Base-by-base conservation (phyloP, 2,797 vertebrate species). In the Novumbra hubbsi region DNA sequence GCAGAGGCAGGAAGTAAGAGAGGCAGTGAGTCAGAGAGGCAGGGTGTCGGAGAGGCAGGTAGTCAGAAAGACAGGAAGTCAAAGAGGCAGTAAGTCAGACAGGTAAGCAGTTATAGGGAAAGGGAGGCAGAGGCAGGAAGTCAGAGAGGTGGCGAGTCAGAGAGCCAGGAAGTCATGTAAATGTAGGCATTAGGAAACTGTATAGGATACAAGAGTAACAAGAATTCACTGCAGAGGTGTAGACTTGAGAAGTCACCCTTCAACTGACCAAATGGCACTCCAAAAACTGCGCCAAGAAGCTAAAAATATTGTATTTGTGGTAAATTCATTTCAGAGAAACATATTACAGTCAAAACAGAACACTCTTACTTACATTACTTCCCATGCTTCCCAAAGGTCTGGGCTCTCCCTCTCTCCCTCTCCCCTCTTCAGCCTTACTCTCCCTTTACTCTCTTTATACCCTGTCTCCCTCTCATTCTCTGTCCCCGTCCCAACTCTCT, bases 301-400 rank as follows among this genome's bases (percentile, higher is more conserved):
- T 28, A 15, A 24, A 78, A 27, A 74, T 76, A 75, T 17, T 1
- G 11, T 81, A 81, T 69, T 70, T 75, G 76, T 70, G 66, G 81
- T 81, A 71, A 76, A 85, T 38, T 38, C 75, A 81, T 85, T 83
- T 88, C 78, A 81, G 80, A 80, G 73, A 87, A 88, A 87, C 21
- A 83, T 72, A 83, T 71, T 62, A 62, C 34, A 69, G 74, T 77
- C 73, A 71, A 74, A 84, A 86, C n/a, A 69, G 72, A 76, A 77
- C 70, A 81, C 86, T 87, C 81, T 85, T 81, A 69, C 79, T 90
- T 90, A 89, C 87, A 87, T 83, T 76, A 79, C 84, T 91, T 89
- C 85, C 82, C 80, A 85, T 73, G 85, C 79, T 87, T 90, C 86
- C 81, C 83, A 74, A 28, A 24, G 80, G 50, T 21, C 74, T 70